Evolutionary conservation across 2,888 invertebrate genomes (phyloP), one percentile per base, ranked within the genome.

Genomic region (Julus scanicus): DNA sequence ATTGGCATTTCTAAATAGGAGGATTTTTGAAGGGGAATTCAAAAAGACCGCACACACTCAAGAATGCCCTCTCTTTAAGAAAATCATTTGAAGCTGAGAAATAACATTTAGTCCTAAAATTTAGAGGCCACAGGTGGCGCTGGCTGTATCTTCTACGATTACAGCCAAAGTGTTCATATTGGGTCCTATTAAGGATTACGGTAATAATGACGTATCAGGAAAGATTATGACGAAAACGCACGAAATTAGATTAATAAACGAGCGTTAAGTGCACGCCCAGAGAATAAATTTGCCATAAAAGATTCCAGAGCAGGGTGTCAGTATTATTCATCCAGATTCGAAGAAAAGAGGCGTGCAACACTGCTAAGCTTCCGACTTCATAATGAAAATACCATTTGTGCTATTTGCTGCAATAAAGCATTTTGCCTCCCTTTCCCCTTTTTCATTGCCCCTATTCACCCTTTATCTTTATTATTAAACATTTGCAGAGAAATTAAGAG

Each of bases 311-410:
- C 4, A 71, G 71, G 71, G 29, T 71, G 71, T 11, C 20, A 29
- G 29, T 71, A 29, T 29, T 71, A 71, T 71, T 20, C 71, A 29
- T 71, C 71, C 29, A 71, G 71, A 71, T 71, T 29, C 71, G 71
- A 71, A 71, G 71, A 71, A 63, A 63, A 17, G 63, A 63, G n/a
- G 17, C 11, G n/a, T 3, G 17, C 44, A 44, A 44, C 44, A 63
- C 63, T 63, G n/a, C 63, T n/a, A n/a, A 71, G 71, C 71, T n/a
- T 29, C 71, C 71, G 71, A 71, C n/a, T 71, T 71, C 71, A 71
- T 71, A 71, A 71, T 71, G 71, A 71, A 71, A 71, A 71, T 71
- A 20, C 71, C 71, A 71, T 71, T 71, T 29, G 71, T 2, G 71
- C 20, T 29, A 71, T 71, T 71, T 71, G 20, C 20, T 0, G 71